These are phyloP conservation scores for Meloidogyne exigua DNA, from an alignment of 1,140 invertebrate species.

Conservation along the genomic window DNA sequence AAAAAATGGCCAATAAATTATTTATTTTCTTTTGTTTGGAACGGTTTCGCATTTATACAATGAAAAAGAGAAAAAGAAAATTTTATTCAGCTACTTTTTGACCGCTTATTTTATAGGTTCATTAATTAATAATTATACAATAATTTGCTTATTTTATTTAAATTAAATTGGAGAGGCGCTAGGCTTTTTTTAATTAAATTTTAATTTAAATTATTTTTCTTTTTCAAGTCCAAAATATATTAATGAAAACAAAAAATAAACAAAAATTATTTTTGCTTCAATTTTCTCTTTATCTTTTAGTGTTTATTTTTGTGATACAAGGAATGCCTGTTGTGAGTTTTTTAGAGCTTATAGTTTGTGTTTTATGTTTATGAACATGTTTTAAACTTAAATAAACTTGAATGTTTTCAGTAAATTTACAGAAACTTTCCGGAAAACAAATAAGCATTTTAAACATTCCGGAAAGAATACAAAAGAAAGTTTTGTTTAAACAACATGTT, in stretches of 20 bases:
- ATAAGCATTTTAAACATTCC: no score
- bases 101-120: not conserved
- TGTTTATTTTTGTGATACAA: not conserved
- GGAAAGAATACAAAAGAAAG: no score
- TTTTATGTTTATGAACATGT: not conserved
- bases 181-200: no score
- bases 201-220: no score
- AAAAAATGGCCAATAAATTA: not conserved
- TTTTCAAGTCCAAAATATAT: not conserved
- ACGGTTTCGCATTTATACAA: not conserved
- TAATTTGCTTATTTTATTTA: no score
- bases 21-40: not conserved
- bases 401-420: no score
- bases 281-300: not conserved
- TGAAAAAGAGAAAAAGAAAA: not conserved
- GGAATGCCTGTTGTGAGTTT: slow-evolving; percentile 4
- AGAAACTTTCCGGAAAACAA: no score
- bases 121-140: not conserved
- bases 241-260: not conserved
- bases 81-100: not conserved
- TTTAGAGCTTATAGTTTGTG: not conserved
- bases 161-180: no score
- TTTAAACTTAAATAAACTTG: no score
- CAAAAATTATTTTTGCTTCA: not conserved
- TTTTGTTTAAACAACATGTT: no score